Base-by-base conservation (phyloP, 2,888 invertebrate genomes). In the Copidosoma aretas region DNA sequence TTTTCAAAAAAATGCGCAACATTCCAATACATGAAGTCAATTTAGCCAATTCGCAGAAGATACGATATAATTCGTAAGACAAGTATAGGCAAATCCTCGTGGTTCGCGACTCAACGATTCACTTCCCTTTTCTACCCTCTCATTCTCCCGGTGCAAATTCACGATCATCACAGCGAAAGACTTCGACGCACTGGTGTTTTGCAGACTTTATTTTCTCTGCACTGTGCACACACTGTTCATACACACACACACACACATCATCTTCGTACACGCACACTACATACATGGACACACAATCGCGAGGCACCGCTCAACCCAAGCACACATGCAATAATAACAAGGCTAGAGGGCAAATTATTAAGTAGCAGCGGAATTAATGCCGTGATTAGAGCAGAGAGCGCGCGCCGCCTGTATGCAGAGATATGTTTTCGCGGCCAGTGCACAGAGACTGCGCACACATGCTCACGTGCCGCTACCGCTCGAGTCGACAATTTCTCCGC, bases 321-420 rank as follows among this genome's bases (percentile, higher is more conserved):
- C 17, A 24, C 64, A 22, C 41, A n/a, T 59, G 58, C 63, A 68
- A 68, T 68, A 60, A 68, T 43, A 63, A 32, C 8, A 32, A 17
- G 54, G 57, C 10, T 8, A 32, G 41, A 46, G 21, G 53, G 57
- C 46, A 68, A 68, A 63, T 68, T 63, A 63, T 68, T 19, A 68
- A 68, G 67, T 63, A 68, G 67, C 54, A 68, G 67, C 54, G 67
- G 60, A 63, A 68, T 68, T 68, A 60, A 68, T 63, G 60, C 63
- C 52, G 53, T 62, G 62, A 58, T 67, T 32, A 32, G 32, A 32
- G 32, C 32, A 32, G 32, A 32, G 32, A 32, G 32, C n/a, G n/a
- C n/a, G 58, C 39, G 61, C 19, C 59, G 49, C 62, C 63, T 62
- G 32, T 67, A 63, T 52, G 41, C 52, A 32, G 41, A 8, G 10